Base-by-base conservation (phyloP, 2,113 vertebrate species). In the Centrocercus urophasianus region DNA sequence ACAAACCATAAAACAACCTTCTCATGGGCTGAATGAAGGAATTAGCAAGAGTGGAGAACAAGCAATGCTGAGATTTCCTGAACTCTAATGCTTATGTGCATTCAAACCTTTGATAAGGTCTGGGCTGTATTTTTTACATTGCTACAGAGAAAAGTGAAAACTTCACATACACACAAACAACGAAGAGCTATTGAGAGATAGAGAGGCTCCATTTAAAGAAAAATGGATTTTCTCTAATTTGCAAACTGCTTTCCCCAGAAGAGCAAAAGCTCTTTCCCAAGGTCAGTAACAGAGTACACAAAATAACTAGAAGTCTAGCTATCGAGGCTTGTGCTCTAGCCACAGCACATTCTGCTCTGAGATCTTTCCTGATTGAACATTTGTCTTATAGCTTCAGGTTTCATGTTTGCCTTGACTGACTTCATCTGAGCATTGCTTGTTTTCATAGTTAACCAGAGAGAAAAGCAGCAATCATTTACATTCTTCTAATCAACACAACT, bases 1-100 rank as follows among this genome's bases (percentile, higher is more conserved):
- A 76, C 27, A 88, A 94, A 52, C 36, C n/a, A 38, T 79, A 54
- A 85, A 88, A 89, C 34, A 73, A 59, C 8, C 3, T 84, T 82
- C 36, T 16, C 5, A 36, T 43, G 56, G 63, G 69, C 40, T 83
- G 36, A 24, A 28, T 4, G 16, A 73, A 86, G 36, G 69, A 67
- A 77, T 86, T 54, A 42, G 45, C 3, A 3, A 66, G 45, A 91
- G 11, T 1, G 7, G 15, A 78, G 52, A 78, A 38, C 11, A 34
- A 3, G 5, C 10, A 60, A 8, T 1, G 3, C 17, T 84, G 72
- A 83, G 42, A 13, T 72, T 71, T 71, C 50, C 32, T 67, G 36
- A 34, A 32, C 61, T 80, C 36, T 60, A 48, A 57, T 22, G 32
- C 1, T 40, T 89, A 25, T 18, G 63, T 6, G 8, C 25, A 9